Percentiles rank a stretch among this genome's conserved stretches.
phyloP scores from a whole-genome alignment of 64 coral and sea anemone species.

The Porites australiensis region DNA sequence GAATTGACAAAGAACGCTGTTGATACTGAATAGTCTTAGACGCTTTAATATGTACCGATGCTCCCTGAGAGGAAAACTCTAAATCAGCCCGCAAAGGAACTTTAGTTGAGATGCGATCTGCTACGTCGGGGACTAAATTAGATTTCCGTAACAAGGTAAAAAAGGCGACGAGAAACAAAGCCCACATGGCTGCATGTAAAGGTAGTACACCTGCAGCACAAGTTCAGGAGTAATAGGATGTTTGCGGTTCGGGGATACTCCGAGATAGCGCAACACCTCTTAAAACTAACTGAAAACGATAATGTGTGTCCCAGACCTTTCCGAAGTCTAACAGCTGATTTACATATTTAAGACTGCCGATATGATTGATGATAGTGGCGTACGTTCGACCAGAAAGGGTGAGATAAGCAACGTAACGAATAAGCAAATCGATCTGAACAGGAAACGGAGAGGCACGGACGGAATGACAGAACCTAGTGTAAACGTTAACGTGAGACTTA shows the following conservation, averaged over 20 bases:
- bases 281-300: neutral
- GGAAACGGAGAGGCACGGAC: neutral
- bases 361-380: too few species aligned
- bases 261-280: neutral
- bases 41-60: neutral
- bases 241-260: neutral
- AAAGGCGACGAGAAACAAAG: neutral
- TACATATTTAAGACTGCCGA: too few species aligned
- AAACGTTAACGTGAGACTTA: neutral
- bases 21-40: too few species aligned
- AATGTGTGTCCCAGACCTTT: too few species aligned
- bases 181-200: neutral
- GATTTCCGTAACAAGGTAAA: neutral
- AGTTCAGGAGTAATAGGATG: neutral
- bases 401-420: too few species aligned
- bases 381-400: too few species aligned
- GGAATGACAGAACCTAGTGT: neutral
- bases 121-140: conserved; percentile 12
- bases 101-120: neutral
- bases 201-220: neutral
- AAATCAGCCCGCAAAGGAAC: neutral
- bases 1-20: neutral
- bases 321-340: too few species aligned
- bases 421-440: too few species aligned
- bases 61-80: neutral